Conservation (phyloP, 1,140 invertebrate species). For the Drosophila sp. region DNA sequence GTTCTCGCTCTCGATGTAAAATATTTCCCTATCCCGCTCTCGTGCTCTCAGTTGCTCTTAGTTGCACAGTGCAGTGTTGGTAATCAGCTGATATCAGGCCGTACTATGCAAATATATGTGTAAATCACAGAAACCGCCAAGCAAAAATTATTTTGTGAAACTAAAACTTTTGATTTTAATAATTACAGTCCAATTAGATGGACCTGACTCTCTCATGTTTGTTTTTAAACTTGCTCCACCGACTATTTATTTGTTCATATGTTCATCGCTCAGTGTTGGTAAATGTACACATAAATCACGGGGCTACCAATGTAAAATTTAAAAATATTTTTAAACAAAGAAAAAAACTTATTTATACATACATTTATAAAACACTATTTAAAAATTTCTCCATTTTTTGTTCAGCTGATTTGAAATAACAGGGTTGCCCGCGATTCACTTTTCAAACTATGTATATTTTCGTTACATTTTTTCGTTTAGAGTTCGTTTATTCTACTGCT, state of each 20-base stretch:
- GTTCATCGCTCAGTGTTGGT: no score
- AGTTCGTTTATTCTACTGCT: background rate
- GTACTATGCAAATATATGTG: background rate
- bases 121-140: background rate
- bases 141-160: background rate
- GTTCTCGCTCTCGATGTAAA: conserved; percentile 37
- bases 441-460: background rate
- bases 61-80: conserved; percentile 23
- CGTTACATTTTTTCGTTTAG: background rate
- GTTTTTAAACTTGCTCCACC: no score
- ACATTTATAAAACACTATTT: no score
- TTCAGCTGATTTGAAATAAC: background rate
- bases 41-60: background rate
- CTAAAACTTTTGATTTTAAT: background rate
- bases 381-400: no score
- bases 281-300: no score
- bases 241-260: no score
- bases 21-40: background rate
- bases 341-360: no score
- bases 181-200: no score
- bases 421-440: background rate
- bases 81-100: background rate
- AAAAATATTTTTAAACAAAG: no score
- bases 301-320: no score
- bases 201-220: no score